Evolutionary conservation across 2,888 invertebrate species (phyloP).

Genomic region (Belgica antarctica): DNA sequence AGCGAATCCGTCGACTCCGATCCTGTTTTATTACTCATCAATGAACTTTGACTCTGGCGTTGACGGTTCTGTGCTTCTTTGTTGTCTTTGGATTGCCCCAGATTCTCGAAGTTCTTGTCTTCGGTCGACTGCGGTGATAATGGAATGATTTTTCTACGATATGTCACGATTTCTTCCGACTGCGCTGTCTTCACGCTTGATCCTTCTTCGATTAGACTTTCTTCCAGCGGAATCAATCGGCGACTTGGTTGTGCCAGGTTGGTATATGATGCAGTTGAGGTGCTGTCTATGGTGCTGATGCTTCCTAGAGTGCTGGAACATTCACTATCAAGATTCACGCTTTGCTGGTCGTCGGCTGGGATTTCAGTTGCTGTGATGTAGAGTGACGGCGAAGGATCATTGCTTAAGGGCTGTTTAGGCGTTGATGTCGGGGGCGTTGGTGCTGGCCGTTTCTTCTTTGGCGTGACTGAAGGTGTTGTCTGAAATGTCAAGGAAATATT

Average conservation of each 20-base stretch:
- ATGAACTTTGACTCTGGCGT: conserved; percentile 54
- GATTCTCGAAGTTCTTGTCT: conserved; percentile 48
- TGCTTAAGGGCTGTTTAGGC: conserved; percentile 49
- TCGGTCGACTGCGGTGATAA: conserved; percentile 12
- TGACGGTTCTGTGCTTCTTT: conserved; percentile 63
- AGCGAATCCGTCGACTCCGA: conserved; percentile 48
- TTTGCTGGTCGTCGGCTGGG: background rate
- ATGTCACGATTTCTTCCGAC: conserved; percentile 48
- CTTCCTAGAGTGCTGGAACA: background rate
- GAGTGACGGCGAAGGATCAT: conserved; percentile 28
- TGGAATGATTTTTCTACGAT: conserved; percentile 50
- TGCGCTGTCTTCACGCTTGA: background rate
- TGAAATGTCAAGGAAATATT: conserved; percentile 1
- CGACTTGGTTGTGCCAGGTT: conserved; percentile 33
- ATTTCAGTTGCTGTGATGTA: conserved; percentile 3
- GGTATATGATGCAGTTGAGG: background rate
- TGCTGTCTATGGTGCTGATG: background rate
- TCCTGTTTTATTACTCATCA: conserved; percentile 46
- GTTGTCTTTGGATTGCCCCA: conserved; percentile 59
- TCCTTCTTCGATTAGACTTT: conserved; percentile 46
- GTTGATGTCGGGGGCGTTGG: conserved; percentile 61
- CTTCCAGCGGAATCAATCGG: conserved; percentile 49
- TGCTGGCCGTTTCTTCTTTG: conserved; percentile 65
- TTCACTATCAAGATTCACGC: background rate
- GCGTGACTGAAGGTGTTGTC: conserved; percentile 43